phyloP scores from a whole-genome alignment of 30 jellyfish, hydroid and myxozoan genomes.

The Aurelia coerulea region DNA sequence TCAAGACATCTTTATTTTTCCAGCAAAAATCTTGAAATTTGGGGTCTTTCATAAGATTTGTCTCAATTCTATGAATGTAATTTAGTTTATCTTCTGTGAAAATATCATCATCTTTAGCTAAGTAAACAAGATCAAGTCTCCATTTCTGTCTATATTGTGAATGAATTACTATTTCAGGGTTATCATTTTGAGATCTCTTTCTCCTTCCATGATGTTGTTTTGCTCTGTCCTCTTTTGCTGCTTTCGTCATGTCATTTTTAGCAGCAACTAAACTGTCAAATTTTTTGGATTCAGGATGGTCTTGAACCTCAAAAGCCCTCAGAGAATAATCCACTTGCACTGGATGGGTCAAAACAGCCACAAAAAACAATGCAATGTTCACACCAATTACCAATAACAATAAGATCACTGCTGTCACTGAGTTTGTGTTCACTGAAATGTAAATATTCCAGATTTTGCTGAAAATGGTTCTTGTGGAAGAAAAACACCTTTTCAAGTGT shows the following conservation, averaged over 20 bases:
- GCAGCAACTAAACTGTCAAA: conserved; percentile 64
- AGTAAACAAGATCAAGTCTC: conserved; percentile 62
- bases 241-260: conserved; percentile 36
- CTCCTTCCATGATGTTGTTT: not conserved
- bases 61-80: conserved; percentile 58
- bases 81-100: conserved; percentile 64
- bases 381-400: conserved; percentile 54
- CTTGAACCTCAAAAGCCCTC: conserved; percentile 76
- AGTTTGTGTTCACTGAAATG: conserved; percentile 54
- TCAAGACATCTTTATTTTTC: conserved; percentile 40
- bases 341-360: conserved; percentile 69
- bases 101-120: conserved; percentile 64
- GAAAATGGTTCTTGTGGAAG: not conserved
- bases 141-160: conserved; percentile 58
- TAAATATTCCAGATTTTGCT: conserved; percentile 39
- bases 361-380: conserved; percentile 55
- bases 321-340: conserved; percentile 70
- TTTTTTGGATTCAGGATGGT: conserved; percentile 52
- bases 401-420: conserved; percentile 37
- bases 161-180: conserved; percentile 54
- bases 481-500: not conserved
- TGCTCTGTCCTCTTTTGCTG: conserved; percentile 42
- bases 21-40: conserved; percentile 71
- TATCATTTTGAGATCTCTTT: conserved; percentile 11
- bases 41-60: conserved; percentile 43